A percentile compares a stretch with the other conserved stretches of the same genome.
phyloP scores from a whole-genome alignment of 2,113 vertebrate genomes.

The Oreochromis tanganicae region DNA sequence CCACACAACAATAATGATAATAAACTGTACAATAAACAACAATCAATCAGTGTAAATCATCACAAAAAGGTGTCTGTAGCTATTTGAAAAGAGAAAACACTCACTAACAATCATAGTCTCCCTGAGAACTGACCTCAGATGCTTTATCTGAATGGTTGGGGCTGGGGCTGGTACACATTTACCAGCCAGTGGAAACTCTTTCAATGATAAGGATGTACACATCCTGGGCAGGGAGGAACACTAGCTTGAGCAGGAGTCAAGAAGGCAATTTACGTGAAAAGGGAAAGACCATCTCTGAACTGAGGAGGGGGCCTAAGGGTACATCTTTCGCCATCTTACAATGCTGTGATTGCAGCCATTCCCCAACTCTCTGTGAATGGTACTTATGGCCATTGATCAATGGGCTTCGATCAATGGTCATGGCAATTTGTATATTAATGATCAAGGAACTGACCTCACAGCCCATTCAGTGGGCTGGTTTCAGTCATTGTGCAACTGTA shows the following conservation, averaged over 20 bases:
- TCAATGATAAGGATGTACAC: background rate
- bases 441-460: background rate
- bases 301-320: background rate
- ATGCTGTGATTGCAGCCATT: background rate
- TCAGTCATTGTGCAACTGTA: background rate
- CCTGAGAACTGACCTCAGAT: background rate
- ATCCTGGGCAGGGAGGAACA: background rate
- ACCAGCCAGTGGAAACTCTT: background rate
- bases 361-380: background rate
- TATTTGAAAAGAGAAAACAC: background rate
- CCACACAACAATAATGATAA: background rate
- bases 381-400: background rate
- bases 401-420: background rate
- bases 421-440: background rate
- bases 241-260: accelerated
- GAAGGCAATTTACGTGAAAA: background rate
- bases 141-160: background rate
- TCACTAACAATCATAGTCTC: background rate
- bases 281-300: background rate
- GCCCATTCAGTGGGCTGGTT: background rate
- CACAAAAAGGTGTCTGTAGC: background rate
- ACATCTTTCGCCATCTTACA: background rate
- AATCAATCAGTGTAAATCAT: background rate
- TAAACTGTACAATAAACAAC: background rate
- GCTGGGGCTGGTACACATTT: background rate